Evolutionary conservation across 1,140 invertebrate genomes (phyloP).

Genomic region (Aphidius ervi): DNA sequence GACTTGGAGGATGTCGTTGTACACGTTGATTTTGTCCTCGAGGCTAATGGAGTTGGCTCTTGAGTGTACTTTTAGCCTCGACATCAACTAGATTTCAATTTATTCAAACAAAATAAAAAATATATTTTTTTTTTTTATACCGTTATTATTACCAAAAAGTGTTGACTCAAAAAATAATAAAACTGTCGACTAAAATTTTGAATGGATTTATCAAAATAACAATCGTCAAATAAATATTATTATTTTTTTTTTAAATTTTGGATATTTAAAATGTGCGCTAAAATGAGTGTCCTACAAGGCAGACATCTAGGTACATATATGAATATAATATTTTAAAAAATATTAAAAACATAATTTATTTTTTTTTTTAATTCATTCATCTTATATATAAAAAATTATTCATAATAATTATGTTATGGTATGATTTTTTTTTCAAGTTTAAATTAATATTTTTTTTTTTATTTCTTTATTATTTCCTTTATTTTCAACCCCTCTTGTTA

Average conservation of each 20-base stretch:
- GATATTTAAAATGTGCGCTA: slow-evolving; percentile 44
- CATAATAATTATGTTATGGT: too few relatives aligned
- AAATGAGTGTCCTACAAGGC: slow-evolving; percentile 53
- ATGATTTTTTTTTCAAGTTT: too few relatives aligned
- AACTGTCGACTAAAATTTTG: too few relatives aligned
- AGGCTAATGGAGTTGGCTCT: slow-evolving; percentile 22
- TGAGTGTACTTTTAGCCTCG: slow-evolving; percentile 18
- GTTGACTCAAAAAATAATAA: too few relatives aligned
- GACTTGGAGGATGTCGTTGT: slow-evolving; percentile 13
- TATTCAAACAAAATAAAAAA: not conserved
- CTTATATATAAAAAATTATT: too few relatives aligned
- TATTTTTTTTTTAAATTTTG: too few relatives aligned
- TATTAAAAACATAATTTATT: slow-evolving; percentile 15
- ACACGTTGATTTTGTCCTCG: slow-evolving; percentile 17
- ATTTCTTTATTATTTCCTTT: not conserved
- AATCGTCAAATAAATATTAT: too few relatives aligned
- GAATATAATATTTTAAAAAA: too few relatives aligned
- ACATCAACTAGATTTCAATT: slow-evolving; percentile 21
- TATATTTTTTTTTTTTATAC: not conserved
- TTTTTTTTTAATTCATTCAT: not conserved
- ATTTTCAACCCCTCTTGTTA: not conserved
- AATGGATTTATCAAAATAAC: too few relatives aligned
- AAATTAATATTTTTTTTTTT: not conserved
- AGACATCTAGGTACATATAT: slow-evolving; percentile 46
- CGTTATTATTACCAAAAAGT: too few relatives aligned